Conservation (phyloP, 2,113 vertebrate species). For the Tychaedon coryphoeus region DNA sequence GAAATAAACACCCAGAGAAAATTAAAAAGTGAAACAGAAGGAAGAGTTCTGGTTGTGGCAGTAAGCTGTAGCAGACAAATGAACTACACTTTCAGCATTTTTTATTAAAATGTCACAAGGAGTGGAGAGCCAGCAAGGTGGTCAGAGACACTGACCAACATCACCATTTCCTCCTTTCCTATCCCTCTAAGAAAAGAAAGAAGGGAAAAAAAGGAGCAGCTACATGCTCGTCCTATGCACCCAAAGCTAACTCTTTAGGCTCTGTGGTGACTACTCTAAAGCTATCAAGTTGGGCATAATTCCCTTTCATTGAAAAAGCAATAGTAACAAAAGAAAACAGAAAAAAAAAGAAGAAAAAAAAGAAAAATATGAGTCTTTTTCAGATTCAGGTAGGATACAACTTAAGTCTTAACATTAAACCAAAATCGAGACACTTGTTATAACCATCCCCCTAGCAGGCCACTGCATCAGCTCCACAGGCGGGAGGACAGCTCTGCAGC, state of each 20-base stretch:
- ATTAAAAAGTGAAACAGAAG: conserved; percentile 50
- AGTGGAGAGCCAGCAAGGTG: neutral
- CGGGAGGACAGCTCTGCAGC: neutral
- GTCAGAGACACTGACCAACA: neutral
- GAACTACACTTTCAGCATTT: neutral
- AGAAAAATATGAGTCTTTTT: neutral
- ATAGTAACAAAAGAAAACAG: neutral
- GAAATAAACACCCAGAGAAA: conserved; percentile 28
- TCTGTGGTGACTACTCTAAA: neutral
- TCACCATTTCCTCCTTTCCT: neutral
- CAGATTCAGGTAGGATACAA: neutral
- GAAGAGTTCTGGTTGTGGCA: neutral
- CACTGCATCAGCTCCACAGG: neutral
- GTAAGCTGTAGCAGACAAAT: neutral
- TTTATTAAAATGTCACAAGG: neutral
- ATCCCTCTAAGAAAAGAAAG: neutral
- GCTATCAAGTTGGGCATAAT: neutral
- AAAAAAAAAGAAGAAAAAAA: no score
- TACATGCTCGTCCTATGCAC: neutral
- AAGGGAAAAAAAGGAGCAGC: neutral
- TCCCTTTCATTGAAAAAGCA: neutral
- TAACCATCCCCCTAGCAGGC: neutral
- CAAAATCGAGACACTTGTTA: neutral
- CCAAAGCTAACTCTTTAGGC: neutral
- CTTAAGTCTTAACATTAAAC: neutral